Evolutionary conservation across 1,140 invertebrate genomes (phyloP), one percentile per base, ranked within the genome.

Genomic region (Caerostris extrusa): DNA sequence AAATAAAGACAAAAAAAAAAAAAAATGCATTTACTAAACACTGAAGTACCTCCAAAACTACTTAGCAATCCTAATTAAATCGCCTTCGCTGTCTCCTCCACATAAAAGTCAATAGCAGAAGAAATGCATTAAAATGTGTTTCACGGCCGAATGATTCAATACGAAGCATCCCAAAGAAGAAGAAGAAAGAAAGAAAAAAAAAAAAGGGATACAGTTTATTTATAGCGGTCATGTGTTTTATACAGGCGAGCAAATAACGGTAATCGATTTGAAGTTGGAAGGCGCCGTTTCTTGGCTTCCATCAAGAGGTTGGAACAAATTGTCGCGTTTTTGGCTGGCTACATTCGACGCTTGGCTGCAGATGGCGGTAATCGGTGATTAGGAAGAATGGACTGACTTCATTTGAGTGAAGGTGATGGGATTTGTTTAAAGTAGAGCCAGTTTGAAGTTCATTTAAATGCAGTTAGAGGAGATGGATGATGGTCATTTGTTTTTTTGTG

Each of bases 191-290:
- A 61, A 4, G 7, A 7, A 10, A 7, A 53, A 10, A 53, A 53
- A 61, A 64, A 86, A 17, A 17, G 2, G 34, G 34, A 34, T 34
- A 34, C 34, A 34, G 58, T 58, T 88, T 88, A 67, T 88, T 88
- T 88, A 67, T 88, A 88, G 86, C 60, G 34, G 61, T 85, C 34
- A 88, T 61, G 58, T 88, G 86, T 57, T 61, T 67, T 57, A 85
- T 85, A 58, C 58, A 55, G 58, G 60, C 86, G 34, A 85, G 58
- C 19, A 55, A 88, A 53, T 53, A 61, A 50, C 56, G 56, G 58
- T 53, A 88, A 88, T 88, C 86, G 86, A 88, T 88, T 88, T 57
- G 4, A 57, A 64, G 57, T 57, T 58, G n/a, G 83, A 85, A 85
- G 56, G 83, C 56, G 83, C 83, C 83, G 71, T 55, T 55, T 7